These are phyloP conservation scores for Drosophila affinis DNA, from an alignment of 2,888 invertebrate genomes.

Conservation along the genomic window DNA sequence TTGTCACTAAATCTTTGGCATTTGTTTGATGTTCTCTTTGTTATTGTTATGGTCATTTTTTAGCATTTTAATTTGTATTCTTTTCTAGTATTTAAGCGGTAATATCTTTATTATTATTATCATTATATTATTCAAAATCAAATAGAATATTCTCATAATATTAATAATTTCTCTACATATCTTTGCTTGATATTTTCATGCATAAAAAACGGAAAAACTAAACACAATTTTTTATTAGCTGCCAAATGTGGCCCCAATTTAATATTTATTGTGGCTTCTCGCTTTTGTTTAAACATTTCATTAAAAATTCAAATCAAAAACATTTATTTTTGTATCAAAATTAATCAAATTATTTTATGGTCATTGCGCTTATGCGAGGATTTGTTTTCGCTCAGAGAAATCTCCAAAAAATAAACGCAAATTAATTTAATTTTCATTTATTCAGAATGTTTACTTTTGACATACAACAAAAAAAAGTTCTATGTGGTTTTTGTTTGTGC, in stretches of 20 bases:
- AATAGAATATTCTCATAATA: too few relatives aligned
- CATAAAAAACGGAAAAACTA: background rate
- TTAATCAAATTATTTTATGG: background rate
- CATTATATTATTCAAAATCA: too few relatives aligned
- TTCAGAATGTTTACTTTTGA: conserved; percentile 11
- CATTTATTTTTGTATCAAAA: background rate
- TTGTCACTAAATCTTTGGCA: too few relatives aligned
- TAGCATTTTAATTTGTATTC: too few relatives aligned
- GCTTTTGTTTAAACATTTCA: conserved; percentile 1
- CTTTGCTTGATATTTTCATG: background rate
- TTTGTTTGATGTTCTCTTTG: too few relatives aligned
- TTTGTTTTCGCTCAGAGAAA: background rate
- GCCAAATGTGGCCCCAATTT: background rate
- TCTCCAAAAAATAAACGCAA: background rate
- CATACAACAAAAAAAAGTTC: background rate
- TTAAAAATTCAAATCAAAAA: conserved; percentile 28
- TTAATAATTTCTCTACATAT: too few relatives aligned
- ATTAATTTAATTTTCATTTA: conserved; percentile 26
- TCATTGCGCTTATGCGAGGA: background rate
- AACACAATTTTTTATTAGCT: background rate
- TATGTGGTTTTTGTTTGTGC: background rate
- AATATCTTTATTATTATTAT: too few relatives aligned
- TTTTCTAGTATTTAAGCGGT: too few relatives aligned
- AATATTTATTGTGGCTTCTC: background rate
- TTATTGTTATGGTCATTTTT: too few relatives aligned